Base-by-base conservation (phyloP, 1,140 invertebrate species). In the Drosophila saltans region DNA sequence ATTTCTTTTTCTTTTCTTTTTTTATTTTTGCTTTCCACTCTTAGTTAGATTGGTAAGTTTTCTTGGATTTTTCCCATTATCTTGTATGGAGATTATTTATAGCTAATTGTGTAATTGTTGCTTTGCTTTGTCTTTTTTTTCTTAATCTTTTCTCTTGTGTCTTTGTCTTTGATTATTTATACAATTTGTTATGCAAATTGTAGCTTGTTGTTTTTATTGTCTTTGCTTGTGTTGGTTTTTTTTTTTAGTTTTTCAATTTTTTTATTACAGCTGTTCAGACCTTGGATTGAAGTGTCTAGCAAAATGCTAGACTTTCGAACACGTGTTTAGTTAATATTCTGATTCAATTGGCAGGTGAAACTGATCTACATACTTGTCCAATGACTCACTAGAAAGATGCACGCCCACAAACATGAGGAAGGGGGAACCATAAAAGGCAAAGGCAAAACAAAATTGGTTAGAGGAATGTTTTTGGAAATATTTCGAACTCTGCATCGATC, bases 181-280 rank as follows among this genome's bases (percentile, higher is more conserved):
- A 41, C 76, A 86, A 89, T 80, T 89, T 88, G 84, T 88, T 88
- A 88, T 88, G 83, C 84, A 88, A 88, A 89, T 88, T 71, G 75
- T 68, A 57, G 76, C 77, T 77, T 59, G 56, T 75, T 72, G 66
- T 74, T 55, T 55, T 75, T 74, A 57, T 75, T 86, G 69, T 75
- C 52, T 40, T 58, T 68, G 40, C 33, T 4, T 36, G 33, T 2
- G 33, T 36, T 36, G 6, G 33, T 36, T 36, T 36, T 36, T 36
- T 36, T 36, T 6, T 6, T 36, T 36, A 16, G 16, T 36, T 36
- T 36, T 36, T 36, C 6, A 0, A 4, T 36, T 36, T 36, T 36
- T 36, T 69, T 65, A 59, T 55, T 84, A 77, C 72, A 72, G 69
- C 69, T 59, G 80, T 55, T 55, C 59, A 68, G 66, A 68, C 81